These are phyloP conservation scores for Heliopora coerulea DNA, from an alignment of 92 coral and sea anemone genomes.

Conservation along the genomic window DNA sequence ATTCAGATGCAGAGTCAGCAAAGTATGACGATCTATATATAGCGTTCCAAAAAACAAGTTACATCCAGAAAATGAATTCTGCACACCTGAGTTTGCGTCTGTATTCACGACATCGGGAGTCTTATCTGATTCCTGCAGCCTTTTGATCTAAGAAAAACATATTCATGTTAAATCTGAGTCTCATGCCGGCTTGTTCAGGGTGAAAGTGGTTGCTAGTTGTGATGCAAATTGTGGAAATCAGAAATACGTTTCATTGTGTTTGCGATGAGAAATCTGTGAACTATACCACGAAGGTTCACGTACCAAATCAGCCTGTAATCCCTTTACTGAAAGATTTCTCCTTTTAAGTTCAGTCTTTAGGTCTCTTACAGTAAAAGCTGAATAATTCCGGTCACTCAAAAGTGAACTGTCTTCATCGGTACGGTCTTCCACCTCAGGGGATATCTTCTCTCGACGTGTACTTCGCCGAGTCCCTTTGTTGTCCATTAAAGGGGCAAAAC, in stretches of 20 bases:
- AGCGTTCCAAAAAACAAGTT: too few relatives aligned
- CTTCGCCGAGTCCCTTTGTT: not conserved
- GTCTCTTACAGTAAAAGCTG: constrained; percentile 71
- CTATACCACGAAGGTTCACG: not conserved
- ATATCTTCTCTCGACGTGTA: not conserved
- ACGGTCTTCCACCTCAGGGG: not conserved
- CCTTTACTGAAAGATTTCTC: constrained; percentile 58
- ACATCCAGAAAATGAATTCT: too few relatives aligned
- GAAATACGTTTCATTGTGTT: too few relatives aligned
- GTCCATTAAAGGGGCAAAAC: not conserved
- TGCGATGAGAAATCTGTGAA: not conserved
- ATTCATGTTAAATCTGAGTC: too few relatives aligned
- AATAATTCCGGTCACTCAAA: not conserved
- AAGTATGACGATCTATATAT: too few relatives aligned
- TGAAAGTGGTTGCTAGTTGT: too few relatives aligned
- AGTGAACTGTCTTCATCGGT: not conserved
- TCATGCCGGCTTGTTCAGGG: too few relatives aligned
- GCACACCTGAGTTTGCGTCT: constrained; percentile 26
- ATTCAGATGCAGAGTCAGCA: too few relatives aligned
- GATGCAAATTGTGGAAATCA: too few relatives aligned
- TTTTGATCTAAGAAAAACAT: constrained; percentile 21
- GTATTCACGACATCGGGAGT: constrained; percentile 30
- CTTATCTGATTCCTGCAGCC: constrained; percentile 29
- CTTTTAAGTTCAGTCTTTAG: constrained; percentile 67
- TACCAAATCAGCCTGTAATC: constrained; percentile 91